Conservation (phyloP, 2,888 invertebrate genomes). For the Folsomia candida region DNA sequence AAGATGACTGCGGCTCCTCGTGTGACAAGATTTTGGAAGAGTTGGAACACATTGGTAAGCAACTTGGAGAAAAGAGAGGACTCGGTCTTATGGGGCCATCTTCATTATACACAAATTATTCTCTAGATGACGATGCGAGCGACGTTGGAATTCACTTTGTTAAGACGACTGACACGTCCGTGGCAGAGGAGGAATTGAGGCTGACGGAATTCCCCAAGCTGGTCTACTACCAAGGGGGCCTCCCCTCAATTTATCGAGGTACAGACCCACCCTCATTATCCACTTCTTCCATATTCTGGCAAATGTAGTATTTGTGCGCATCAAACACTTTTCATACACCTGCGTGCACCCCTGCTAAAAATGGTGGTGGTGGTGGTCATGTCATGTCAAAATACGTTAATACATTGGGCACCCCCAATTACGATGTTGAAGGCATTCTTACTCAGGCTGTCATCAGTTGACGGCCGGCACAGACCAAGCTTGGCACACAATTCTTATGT, state of each 20-base stretch:
- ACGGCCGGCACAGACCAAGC: too few species aligned
- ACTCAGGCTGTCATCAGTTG: too few species aligned
- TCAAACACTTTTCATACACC: neutral
- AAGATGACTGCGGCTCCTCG: constrained; percentile 74
- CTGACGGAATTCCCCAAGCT: constrained; percentile 88
- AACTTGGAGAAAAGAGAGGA: too few species aligned
- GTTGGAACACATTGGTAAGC: too few species aligned
- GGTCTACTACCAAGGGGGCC: constrained; percentile 88
- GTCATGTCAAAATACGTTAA: neutral
- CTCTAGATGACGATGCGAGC: constrained; percentile 74
- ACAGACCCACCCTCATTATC: constrained; percentile 56
- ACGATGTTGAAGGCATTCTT: too few species aligned
- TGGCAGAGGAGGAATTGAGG: constrained; percentile 87
- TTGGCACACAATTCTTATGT: too few species aligned
- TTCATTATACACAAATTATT: too few species aligned
- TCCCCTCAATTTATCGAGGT: constrained; percentile 94
- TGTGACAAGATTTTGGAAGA: constrained; percentile 80
- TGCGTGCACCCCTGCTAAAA: neutral
- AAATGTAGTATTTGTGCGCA: too few species aligned
- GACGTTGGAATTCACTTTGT: constrained; percentile 91
- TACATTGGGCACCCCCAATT: too few species aligned
- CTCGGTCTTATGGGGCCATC: constrained; percentile 74
- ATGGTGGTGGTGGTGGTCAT: neutral
- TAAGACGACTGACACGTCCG: constrained; percentile 83
- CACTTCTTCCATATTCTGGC: too few species aligned